Evolutionary conservation across 2,888 invertebrate genomes (phyloP).

Genomic region (Dexiosoma caninum): DNA sequence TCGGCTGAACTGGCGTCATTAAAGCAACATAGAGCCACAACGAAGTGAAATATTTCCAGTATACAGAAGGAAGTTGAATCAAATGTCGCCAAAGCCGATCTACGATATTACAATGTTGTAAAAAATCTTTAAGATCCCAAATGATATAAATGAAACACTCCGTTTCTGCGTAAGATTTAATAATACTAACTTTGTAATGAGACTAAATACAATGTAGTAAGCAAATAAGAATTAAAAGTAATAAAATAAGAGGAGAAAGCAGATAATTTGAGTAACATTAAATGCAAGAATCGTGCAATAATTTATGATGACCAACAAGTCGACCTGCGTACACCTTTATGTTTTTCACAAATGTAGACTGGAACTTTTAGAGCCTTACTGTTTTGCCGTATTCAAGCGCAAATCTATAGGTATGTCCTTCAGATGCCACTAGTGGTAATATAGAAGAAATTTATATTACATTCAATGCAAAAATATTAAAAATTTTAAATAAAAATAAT

Average conservation of each 20-base stretch:
- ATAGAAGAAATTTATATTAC: conserved; percentile 28
- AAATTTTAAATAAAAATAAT: not conserved
- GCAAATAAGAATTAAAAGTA: too few species aligned
- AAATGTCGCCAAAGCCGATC: conserved; percentile 26
- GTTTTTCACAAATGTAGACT: too few species aligned
- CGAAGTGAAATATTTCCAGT: conserved; percentile 36
- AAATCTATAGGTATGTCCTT: conserved; percentile 31
- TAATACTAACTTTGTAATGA: too few species aligned
- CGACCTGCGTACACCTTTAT: too few species aligned
- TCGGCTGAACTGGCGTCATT: conserved; percentile 14
- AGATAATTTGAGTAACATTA: too few species aligned
- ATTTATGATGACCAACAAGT: too few species aligned
- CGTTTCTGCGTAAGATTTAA: too few species aligned
- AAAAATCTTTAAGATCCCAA: too few species aligned
- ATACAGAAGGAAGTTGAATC: conserved; percentile 39
- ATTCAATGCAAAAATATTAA: conserved; percentile 8
- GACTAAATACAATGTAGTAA: too few species aligned
- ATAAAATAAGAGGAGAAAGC: too few species aligned
- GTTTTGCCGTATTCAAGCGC: conserved; percentile 35
- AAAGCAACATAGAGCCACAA: conserved; percentile 30
- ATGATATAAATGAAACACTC: too few species aligned
- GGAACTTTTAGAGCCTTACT: conserved; percentile 47
- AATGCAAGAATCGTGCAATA: too few species aligned
- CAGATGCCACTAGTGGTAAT: conserved; percentile 24
- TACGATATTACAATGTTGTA: conserved; percentile 50